Conservation (phyloP, 2,888 invertebrate genomes). For the Drosophila prostipennis region DNA sequence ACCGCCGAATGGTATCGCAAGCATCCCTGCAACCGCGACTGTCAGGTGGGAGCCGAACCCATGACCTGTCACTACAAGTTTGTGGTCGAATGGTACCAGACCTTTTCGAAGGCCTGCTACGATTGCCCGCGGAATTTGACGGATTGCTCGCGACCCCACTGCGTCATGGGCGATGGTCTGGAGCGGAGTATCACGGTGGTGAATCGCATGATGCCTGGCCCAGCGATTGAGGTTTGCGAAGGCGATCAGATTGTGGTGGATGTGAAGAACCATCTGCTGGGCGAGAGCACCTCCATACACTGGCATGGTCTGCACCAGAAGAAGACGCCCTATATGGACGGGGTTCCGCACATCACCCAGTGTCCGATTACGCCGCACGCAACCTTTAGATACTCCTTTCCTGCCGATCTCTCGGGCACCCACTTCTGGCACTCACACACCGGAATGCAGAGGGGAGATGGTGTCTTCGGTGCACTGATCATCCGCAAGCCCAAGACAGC, state of each 20-base stretch:
- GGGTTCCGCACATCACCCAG: constrained; percentile 93
- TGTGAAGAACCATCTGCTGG: constrained; percentile 91
- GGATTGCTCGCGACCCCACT: constrained; percentile 92
- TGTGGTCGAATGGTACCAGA: constrained; percentile 90
- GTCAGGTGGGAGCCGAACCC: constrained; percentile 85
- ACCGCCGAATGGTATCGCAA: constrained; percentile 79
- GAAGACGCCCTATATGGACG: constrained; percentile 93
- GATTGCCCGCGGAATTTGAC: constrained; percentile 90
- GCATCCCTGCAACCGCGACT: constrained; percentile 87
- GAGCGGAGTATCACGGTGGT: constrained; percentile 90
- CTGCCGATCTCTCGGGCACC: constrained; percentile 90
- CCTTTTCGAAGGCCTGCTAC: constrained; percentile 95
- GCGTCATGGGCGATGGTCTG: constrained; percentile 93
- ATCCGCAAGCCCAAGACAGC: constrained; percentile 88
- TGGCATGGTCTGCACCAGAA: constrained; percentile 96
- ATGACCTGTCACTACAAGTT: constrained; percentile 88
- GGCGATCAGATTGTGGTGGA: constrained; percentile 94
- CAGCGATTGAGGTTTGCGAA: constrained; percentile 93
- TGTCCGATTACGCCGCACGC: constrained; percentile 92
- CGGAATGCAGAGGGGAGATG: constrained; percentile 94
- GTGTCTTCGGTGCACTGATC: constrained; percentile 91
- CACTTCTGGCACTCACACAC: constrained; percentile 94
- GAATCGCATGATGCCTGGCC: constrained; percentile 95
- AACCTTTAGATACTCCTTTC: constrained; percentile 90
- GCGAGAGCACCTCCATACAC: constrained; percentile 93